These are phyloP conservation scores for Drosophila tripunctata DNA, from an alignment of 2,888 invertebrate genomes.

Conservation along the genomic window DNA sequence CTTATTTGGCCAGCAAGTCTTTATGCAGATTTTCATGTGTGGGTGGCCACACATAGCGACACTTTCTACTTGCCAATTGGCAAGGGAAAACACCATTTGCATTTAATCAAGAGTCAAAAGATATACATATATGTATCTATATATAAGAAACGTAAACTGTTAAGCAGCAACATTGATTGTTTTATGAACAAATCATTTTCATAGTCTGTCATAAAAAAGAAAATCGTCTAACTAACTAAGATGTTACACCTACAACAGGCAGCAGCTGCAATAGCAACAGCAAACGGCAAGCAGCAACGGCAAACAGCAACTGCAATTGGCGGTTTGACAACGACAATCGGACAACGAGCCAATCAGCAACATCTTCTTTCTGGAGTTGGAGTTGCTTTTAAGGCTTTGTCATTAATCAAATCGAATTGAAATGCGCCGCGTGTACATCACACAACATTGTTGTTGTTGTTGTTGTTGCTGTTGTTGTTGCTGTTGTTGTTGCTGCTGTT, in stretches of 20 bases:
- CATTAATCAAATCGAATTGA: conserved; percentile 80
- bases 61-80: conserved; percentile 58
- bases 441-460: conserved; percentile 52
- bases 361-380: conserved; percentile 67
- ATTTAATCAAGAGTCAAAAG: conserved; percentile 55
- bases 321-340: conserved; percentile 23
- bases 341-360: conserved; percentile 73
- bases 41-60: conserved; percentile 54
- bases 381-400: conserved; percentile 77
- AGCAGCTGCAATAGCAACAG: conserved; percentile 8
- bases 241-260: conserved; percentile 47
- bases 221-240: conserved; percentile 36
- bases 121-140: neutral
- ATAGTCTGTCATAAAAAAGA: conserved; percentile 45
- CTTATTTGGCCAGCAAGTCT: conserved; percentile 61
- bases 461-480: conserved; percentile 44
- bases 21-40: conserved; percentile 65
- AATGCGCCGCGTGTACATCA: conserved; percentile 79
- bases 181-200: conserved; percentile 61
- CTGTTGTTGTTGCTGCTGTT: conserved; percentile 31
- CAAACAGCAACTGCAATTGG: conserved; percentile 29
- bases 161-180: conserved; percentile 43
- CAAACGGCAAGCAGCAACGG: too few relatives aligned
- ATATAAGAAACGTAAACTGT: conserved; percentile 16
- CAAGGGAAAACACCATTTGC: conserved; percentile 41